Conservation (phyloP, 1,140 invertebrate genomes). For the Parapsyche elsis region DNA sequence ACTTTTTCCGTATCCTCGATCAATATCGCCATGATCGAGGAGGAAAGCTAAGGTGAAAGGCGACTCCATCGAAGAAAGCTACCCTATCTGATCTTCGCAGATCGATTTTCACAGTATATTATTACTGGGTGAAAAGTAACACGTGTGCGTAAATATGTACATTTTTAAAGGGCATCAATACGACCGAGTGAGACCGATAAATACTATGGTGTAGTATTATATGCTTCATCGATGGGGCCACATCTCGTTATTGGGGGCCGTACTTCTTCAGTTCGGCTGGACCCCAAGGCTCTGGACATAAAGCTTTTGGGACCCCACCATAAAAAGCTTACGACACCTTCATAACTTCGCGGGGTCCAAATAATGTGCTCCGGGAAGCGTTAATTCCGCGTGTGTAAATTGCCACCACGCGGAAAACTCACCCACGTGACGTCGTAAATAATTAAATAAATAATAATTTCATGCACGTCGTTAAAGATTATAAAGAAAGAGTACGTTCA, state of each 20-base stretch:
- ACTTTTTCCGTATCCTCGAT: too few relatives aligned
- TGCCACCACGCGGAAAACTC: not conserved
- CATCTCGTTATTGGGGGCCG: constrained; percentile 30
- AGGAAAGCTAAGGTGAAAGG: too few relatives aligned
- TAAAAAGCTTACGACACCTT: constrained; percentile 38
- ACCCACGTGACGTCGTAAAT: not conserved
- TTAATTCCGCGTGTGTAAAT: constrained; percentile 20
- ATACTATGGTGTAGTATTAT: not conserved
- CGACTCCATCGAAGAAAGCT: too few relatives aligned
- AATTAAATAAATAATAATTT: too few relatives aligned
- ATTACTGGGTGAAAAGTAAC: too few relatives aligned
- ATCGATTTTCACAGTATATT: too few relatives aligned
- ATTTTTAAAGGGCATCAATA: not conserved
- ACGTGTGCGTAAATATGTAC: too few relatives aligned
- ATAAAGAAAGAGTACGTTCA: too few relatives aligned
- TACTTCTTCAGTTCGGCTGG: not conserved
- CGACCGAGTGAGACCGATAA: not conserved
- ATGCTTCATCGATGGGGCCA: not conserved
- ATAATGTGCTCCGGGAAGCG: constrained; percentile 23
- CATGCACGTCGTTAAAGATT: too few relatives aligned
- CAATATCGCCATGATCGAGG: too few relatives aligned
- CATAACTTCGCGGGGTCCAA: constrained; percentile 31
- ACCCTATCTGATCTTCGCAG: too few relatives aligned
- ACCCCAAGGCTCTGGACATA: not conserved
- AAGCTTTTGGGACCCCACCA: not conserved